Evolutionary conservation across 2,113 vertebrate species (phyloP).

Genomic region (Mus spicilegus): DNA sequence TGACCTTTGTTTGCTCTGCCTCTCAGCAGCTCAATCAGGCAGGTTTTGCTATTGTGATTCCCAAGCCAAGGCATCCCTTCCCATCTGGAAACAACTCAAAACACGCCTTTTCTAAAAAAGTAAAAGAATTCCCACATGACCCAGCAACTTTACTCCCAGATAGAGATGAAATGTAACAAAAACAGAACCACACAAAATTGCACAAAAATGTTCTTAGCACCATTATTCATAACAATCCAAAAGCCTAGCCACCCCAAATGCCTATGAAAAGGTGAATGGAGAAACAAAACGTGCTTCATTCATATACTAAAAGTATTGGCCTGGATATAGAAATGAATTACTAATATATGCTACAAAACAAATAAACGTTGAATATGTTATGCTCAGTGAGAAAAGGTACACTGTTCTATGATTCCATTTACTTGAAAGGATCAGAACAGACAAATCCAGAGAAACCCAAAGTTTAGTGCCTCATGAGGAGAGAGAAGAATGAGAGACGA

Average conservation of each 20-base stretch:
- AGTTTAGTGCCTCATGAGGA: background rate
- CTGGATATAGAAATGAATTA: background rate
- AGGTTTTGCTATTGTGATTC: background rate
- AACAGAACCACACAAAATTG: background rate
- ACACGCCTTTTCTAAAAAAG: background rate
- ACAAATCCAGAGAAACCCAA: background rate
- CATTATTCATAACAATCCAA: background rate
- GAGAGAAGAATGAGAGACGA: background rate
- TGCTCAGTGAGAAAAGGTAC: background rate
- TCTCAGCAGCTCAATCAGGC: background rate
- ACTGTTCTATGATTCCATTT: background rate
- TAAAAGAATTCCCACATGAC: background rate
- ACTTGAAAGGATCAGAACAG: background rate
- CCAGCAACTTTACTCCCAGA: background rate
- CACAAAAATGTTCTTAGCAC: background rate
- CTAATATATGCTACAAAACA: background rate
- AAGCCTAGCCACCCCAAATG: background rate
- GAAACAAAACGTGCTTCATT: background rate
- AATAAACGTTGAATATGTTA: conserved; percentile 17
- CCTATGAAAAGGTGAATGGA: background rate
- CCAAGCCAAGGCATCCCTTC: background rate
- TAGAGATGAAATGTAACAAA: background rate
- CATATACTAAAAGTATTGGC: background rate
- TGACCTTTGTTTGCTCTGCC: background rate
- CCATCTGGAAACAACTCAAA: background rate